Base-by-base conservation (phyloP, 2,888 invertebrate species). In the Oscheius sp. region DNA sequence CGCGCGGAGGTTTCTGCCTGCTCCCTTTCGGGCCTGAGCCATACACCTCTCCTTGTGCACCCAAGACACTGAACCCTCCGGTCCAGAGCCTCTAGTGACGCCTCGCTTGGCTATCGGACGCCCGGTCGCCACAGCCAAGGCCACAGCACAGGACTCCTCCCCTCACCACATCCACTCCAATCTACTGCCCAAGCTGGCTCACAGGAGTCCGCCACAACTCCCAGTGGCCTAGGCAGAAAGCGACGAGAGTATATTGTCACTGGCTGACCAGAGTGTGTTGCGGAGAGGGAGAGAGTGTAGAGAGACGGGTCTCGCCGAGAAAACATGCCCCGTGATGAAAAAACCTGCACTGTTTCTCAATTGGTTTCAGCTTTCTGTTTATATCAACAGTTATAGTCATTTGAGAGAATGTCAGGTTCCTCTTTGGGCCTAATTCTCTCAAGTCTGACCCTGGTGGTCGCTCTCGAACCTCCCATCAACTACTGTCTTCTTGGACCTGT, bases 1-100 rank as follows among this genome's bases (percentile, higher is more conserved):
- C 81, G 80, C 83, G 84, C 84, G 82, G 82, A 76, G 76, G 80
- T 78, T 86, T 85, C 80, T 82, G 82, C 83, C 83, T 85, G 84
- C 84, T 85, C 80, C 85, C 84, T 84, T 82, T 79, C 82, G 83
- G 85, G 80, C 84, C 85, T 84, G 82, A 84, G 83, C 84, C 85
- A 72, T 83, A 74, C 80, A 78, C 81, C 78, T 71, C 82, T 84
- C 84, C 83, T 85, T 85, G 78, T 79, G 73, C 83, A 76, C 81
- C 83, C 80, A 77, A 81, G 78, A 76, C 77, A 74, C 47, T 60
- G 65, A 62, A 53, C 73, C 81, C 71, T 83, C 78, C 80, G 80
- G 70, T 73, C 70, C 70, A 66, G 63, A 76, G 57, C 70, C 80
- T 80, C 79, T 83, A 75, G 81, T 76, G 81, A 83, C 83, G 83